Conservation (phyloP, 2,113 vertebrate species). For the Actinemys pallida region DNA sequence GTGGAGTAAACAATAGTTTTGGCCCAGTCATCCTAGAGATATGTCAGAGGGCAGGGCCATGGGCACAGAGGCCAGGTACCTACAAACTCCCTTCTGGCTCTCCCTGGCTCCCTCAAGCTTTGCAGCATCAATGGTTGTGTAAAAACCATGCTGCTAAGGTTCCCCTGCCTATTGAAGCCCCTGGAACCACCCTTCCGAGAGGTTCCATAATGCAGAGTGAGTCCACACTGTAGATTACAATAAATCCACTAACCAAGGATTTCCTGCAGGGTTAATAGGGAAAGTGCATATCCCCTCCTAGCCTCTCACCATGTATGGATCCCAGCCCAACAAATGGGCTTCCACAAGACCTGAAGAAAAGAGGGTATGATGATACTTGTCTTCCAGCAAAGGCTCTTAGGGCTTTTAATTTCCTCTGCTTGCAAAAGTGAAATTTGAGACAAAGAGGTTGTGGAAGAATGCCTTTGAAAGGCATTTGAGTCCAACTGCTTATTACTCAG, state of each 20-base stretch:
- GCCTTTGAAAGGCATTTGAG: neutral
- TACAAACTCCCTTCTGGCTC: too few relatives aligned
- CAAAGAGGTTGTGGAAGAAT: neutral
- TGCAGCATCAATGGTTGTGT: neutral
- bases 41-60: neutral
- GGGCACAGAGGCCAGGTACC: neutral
- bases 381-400: neutral
- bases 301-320: accelerated
- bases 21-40: neutral
- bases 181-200: too few relatives aligned
- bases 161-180: neutral
- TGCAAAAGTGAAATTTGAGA: neutral
- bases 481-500: neutral
- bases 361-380: neutral
- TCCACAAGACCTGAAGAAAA: neutral
- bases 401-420: neutral
- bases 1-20: neutral
- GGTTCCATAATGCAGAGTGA: too few relatives aligned
- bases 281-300: accelerated
- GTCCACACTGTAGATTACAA: neutral
- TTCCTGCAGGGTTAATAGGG: neutral
- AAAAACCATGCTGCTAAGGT: neutral
- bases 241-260: neutral
- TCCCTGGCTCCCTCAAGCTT: neutral
- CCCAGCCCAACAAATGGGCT: neutral